These are phyloP conservation scores for Ectobius pallidus DNA, from an alignment of 2,888 invertebrate species.

Conservation along the genomic window DNA sequence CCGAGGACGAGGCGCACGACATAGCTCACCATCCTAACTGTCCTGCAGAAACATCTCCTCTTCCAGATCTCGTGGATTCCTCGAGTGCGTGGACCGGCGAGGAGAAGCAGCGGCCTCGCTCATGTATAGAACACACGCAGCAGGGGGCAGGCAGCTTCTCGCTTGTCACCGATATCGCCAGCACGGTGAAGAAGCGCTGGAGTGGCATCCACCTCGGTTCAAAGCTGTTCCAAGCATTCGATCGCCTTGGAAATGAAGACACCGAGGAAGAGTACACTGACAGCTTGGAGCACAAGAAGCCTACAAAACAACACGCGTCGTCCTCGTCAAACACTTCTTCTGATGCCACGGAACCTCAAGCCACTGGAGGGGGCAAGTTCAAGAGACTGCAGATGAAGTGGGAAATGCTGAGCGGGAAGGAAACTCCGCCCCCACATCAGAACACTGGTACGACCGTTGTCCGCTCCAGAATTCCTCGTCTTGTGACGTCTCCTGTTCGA, in stretches of 20 bases:
- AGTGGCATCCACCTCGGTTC: conserved; percentile 73
- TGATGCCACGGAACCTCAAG: conserved; percentile 41
- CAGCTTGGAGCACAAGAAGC: conserved; percentile 68
- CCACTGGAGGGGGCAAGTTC: conserved; percentile 68
- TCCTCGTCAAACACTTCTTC: conserved; percentile 42
- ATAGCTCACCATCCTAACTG: conserved; percentile 53
- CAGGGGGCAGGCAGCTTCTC: conserved; percentile 46
- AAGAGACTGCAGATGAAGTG: conserved; percentile 78
- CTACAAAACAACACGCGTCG: conserved; percentile 46
- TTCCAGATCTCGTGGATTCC: conserved; percentile 65
- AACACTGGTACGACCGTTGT: conserved; percentile 7
- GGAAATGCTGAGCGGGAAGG: conserved; percentile 73
- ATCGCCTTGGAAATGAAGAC: conserved; percentile 67
- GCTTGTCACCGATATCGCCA: conserved; percentile 53
- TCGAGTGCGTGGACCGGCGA: conserved; percentile 58
- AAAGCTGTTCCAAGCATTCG: conserved; percentile 74
- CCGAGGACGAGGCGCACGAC: conserved; percentile 33
- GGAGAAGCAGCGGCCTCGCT: conserved; percentile 63
- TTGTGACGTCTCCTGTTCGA: conserved; percentile 71
- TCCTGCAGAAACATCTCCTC: conserved; percentile 51
- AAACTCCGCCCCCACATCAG: conserved; percentile 45
- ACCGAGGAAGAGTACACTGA: conserved; percentile 75
- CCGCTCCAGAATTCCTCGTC: conserved; percentile 73
- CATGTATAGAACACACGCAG: conserved; percentile 70
- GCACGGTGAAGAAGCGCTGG: conserved; percentile 68